Evolutionary conservation across 2,113 vertebrate species (phyloP).

Genomic region (Potamarius usumacintae): DNA sequence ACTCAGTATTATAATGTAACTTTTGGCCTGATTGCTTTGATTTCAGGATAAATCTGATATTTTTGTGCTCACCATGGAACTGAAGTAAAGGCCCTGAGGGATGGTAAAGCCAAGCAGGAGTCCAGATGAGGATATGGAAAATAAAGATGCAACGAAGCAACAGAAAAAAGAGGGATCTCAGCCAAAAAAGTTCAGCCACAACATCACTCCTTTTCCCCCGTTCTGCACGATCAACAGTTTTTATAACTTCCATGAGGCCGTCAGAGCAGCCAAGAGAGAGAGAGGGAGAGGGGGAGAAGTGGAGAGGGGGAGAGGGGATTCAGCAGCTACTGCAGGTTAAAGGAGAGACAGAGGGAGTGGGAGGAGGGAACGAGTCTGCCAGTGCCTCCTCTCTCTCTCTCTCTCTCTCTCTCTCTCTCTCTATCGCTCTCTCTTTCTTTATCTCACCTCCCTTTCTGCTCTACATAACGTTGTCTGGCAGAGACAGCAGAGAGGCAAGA

Average conservation of each 20-base stretch:
- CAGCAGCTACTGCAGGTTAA: conserved; percentile 51
- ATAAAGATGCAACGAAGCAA: conserved; percentile 40
- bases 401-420: conserved; percentile 13
- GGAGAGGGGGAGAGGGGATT: conserved; percentile 26
- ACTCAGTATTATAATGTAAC: neutral
- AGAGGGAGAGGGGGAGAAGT: conserved; percentile 44
- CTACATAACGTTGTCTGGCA: conserved; percentile 43
- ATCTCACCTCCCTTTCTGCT: conserved; percentile 37
- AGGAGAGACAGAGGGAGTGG: conserved; percentile 44
- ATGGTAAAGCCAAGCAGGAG: conserved; percentile 35
- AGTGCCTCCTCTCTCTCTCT: conserved; percentile 33
- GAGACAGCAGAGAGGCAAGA: conserved; percentile 25
- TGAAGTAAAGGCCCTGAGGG: conserved; percentile 16
- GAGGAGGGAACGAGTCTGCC: conserved; percentile 36
- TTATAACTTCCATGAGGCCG: conserved; percentile 47
- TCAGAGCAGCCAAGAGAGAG: conserved; percentile 37
- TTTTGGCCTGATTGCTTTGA: neutral
- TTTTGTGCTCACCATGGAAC: conserved; percentile 17
- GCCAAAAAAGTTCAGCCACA: conserved; percentile 49
- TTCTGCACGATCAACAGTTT: conserved; percentile 57
- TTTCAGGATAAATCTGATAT: neutral
- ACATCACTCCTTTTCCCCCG: conserved; percentile 52
- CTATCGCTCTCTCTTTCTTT: neutral
- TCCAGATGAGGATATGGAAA: conserved; percentile 48
- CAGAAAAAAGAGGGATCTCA: conserved; percentile 32